Conservation (phyloP, 1,140 invertebrate genomes). For the Drosophila pandora region DNA sequence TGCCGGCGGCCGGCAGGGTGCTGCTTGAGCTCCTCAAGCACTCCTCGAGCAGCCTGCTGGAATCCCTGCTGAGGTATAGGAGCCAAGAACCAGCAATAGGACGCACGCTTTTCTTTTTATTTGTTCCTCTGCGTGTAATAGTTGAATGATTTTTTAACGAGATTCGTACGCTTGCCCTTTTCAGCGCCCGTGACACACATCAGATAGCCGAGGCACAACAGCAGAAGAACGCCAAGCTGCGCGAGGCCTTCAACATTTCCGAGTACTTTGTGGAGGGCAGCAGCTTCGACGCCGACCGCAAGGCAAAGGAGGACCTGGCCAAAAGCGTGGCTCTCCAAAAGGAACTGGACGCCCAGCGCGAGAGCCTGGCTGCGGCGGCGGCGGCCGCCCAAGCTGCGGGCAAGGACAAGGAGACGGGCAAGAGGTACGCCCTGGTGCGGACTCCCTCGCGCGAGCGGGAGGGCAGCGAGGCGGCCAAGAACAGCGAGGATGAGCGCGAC, state of each 20-base stretch:
- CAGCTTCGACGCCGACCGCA: constrained; percentile 94
- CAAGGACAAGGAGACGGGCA: constrained; percentile 77
- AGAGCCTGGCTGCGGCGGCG: constrained; percentile 84
- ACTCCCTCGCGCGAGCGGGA: constrained; percentile 85
- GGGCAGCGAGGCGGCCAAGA: constrained; percentile 21
- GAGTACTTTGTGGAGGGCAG: constrained; percentile 97
- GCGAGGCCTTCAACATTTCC: constrained; percentile 97
- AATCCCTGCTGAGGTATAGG: constrained; percentile 70
- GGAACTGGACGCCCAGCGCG: constrained; percentile 84
- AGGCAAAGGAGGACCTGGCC: constrained; percentile 90
- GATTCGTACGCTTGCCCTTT: constrained; percentile 55
- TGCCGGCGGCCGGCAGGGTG: constrained; percentile 20
- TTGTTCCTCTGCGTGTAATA: background rate
- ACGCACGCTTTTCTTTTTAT: background rate
- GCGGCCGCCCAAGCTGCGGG: constrained; percentile 78
- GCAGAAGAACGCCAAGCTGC: constrained; percentile 95
- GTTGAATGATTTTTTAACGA: background rate
- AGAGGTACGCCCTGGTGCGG: constrained; percentile 87
- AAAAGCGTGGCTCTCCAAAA: constrained; percentile 85
- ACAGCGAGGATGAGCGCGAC: constrained; percentile 65
- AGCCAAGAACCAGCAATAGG: constrained; percentile 1
- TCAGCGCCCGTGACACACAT: constrained; percentile 96
- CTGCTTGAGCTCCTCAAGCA: constrained; percentile 71
- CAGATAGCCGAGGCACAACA: constrained; percentile 98
- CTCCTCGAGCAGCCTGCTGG: constrained; percentile 62